These are phyloP conservation scores for Fratercula arctica DNA, from an alignment of 2,797 vertebrate species.

Conservation along the genomic window DNA sequence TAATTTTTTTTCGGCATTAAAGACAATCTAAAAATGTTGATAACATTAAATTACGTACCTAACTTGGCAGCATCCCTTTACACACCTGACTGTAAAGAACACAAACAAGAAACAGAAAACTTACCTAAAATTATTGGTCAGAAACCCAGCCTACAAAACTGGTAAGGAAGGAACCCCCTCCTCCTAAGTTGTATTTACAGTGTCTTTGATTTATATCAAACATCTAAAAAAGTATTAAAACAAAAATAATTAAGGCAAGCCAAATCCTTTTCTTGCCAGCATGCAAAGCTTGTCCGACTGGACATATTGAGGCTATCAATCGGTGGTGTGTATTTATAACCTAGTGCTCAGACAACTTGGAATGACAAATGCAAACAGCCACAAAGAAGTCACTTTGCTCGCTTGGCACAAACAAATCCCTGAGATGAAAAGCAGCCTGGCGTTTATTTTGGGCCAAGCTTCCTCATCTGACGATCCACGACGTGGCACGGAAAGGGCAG, in stretches of 20 bases:
- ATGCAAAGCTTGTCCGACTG: constrained; percentile 73
- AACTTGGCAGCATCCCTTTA: background rate
- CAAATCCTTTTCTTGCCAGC: constrained; percentile 68
- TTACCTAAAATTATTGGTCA: background rate
- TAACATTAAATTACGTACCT: background rate
- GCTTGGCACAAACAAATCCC: constrained; percentile 64
- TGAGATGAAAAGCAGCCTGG: constrained; percentile 53
- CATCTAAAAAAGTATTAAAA: constrained; percentile 52
- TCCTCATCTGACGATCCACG: constrained; percentile 9
- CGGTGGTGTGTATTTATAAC: constrained; percentile 70
- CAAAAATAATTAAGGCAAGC: constrained; percentile 68
- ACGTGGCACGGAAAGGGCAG: constrained; percentile 37
- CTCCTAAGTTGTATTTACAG: constrained; percentile 46
- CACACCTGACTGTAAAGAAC: background rate
- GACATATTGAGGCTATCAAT: constrained; percentile 80
- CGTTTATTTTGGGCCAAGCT: constrained; percentile 55
- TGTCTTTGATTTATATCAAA: constrained; percentile 66
- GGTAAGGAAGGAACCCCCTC: background rate
- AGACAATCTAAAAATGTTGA: background rate
- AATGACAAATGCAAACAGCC: constrained; percentile 70
- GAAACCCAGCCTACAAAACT: background rate
- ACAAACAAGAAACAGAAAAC: background rate
- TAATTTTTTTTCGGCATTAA: background rate
- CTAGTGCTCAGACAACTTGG: constrained; percentile 59
- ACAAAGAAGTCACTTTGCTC: constrained; percentile 69